phyloP scores from a whole-genome alignment of 2,113 vertebrate species.

The Apaloderma vittatum region DNA sequence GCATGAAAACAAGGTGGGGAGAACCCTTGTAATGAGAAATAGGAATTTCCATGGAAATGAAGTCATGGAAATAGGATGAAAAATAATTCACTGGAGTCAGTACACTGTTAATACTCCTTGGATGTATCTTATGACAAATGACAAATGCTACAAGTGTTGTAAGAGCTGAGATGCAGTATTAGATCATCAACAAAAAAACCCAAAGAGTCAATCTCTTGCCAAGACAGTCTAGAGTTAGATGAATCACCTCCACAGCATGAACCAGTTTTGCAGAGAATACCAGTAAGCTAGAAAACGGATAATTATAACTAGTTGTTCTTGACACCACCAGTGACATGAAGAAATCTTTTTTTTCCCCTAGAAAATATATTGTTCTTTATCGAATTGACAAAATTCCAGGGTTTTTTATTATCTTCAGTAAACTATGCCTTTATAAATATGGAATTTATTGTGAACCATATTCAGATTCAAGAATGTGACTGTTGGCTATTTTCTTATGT shows the following conservation, averaged over 20 bases:
- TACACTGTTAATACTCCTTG: slow-evolving; percentile 29
- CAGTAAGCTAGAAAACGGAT: neutral
- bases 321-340: neutral
- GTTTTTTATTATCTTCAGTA: neutral
- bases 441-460: neutral
- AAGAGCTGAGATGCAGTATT: slow-evolving; percentile 2
- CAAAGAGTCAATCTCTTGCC: neutral
- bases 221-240: neutral
- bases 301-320: neutral
- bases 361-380: neutral
- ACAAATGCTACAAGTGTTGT: slow-evolving; percentile 27
- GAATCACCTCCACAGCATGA: neutral
- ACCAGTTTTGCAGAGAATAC: neutral
- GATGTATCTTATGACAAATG: slow-evolving; percentile 36
- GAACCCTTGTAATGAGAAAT: neutral
- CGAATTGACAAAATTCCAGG: neutral
- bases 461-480: neutral
- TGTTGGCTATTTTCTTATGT: neutral
- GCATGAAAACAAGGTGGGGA: neutral
- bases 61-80: slow-evolving; percentile 45
- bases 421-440: neutral
- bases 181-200: slow-evolving; percentile 52
- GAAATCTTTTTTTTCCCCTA: too few relatives aligned
- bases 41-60: slow-evolving; percentile 43
- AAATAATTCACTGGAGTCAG: slow-evolving; percentile 27